phyloP scores from a whole-genome alignment of 2,888 invertebrate genomes.

The Drosophila paramelanica region DNA sequence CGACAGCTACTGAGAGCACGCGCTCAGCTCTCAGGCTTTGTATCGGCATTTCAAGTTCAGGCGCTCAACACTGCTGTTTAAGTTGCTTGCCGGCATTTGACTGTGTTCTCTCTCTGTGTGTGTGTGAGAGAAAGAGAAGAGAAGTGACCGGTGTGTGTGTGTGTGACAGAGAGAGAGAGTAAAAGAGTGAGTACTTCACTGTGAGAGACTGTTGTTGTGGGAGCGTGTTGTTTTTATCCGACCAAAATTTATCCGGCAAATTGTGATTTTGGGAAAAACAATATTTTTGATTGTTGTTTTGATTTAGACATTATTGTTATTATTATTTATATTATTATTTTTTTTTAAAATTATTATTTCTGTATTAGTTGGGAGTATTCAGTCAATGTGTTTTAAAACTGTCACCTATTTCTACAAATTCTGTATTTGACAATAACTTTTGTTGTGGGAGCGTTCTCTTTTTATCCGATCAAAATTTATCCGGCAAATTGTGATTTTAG shows the following conservation, averaged over 20 bases:
- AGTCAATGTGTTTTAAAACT: too few species aligned
- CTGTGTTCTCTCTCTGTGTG: slow-evolving; percentile 8
- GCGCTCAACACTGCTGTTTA: slow-evolving; percentile 42
- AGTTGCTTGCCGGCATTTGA: slow-evolving; percentile 77
- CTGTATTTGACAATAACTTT: too few species aligned
- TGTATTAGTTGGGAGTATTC: too few species aligned
- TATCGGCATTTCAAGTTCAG: slow-evolving; percentile 80
- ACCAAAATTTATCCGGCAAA: slow-evolving; percentile 43
- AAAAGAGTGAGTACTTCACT: background rate
- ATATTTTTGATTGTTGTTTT: slow-evolving; percentile 7
- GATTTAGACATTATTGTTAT: background rate
- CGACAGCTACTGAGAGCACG: slow-evolving; percentile 43
- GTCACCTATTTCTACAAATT: too few species aligned
- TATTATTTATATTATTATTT: background rate
- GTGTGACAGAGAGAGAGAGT: slow-evolving; percentile 7
- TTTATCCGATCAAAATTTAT: too few species aligned
- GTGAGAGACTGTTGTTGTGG: slow-evolving; percentile 36
- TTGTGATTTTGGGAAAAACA: slow-evolving; percentile 34
- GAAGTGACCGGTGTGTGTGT: slow-evolving; percentile 5
- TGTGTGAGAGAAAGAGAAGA: slow-evolving; percentile 11
- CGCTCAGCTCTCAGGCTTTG: slow-evolving; percentile 48
- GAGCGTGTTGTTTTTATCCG: slow-evolving; percentile 58
- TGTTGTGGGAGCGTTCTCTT: too few species aligned
- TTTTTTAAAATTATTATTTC: too few species aligned
- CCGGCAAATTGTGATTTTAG: too few species aligned